Evolutionary conservation across 2,113 vertebrate genomes (phyloP).

Genomic region (Thamnaconus septentrionalis): DNA sequence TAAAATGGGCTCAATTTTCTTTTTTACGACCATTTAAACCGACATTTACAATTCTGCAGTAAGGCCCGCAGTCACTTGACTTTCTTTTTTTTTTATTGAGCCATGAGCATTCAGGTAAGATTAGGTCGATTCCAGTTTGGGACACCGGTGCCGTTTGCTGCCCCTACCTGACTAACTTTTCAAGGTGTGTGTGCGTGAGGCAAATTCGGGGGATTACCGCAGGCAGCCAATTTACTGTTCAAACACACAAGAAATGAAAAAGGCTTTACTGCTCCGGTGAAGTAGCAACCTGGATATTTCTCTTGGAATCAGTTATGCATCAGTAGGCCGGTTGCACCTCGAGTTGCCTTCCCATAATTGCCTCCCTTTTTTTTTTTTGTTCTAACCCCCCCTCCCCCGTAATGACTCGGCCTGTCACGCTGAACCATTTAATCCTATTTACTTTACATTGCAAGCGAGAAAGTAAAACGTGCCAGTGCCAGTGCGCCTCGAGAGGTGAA

Average conservation of each 20-base stretch:
- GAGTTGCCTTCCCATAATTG: neutral
- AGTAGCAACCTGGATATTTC: neutral
- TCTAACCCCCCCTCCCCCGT: slow-evolving; percentile 9
- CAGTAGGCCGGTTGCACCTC: neutral
- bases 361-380: neutral
- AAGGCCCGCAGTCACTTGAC: no score
- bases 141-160: no score
- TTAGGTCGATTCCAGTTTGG: no score
- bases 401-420: slow-evolving; percentile 36
- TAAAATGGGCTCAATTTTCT: no score
- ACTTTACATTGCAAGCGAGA: slow-evolving; percentile 46
- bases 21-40: no score
- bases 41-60: no score
- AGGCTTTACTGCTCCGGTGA: neutral
- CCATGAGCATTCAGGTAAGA: no score
- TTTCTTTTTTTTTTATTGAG: no score
- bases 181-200: no score
- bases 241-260: neutral
- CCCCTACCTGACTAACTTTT: no score
- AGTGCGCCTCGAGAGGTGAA: slow-evolving; percentile 7
- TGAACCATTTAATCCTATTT: slow-evolving; percentile 56
- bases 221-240: no score
- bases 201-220: no score
- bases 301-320: slow-evolving; percentile 6
- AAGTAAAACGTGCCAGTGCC: slow-evolving; percentile 45